Percentiles rank a stretch among this genome's conserved stretches.
Conservation (phyloP, 2,113 vertebrate species). For the human region DNA sequence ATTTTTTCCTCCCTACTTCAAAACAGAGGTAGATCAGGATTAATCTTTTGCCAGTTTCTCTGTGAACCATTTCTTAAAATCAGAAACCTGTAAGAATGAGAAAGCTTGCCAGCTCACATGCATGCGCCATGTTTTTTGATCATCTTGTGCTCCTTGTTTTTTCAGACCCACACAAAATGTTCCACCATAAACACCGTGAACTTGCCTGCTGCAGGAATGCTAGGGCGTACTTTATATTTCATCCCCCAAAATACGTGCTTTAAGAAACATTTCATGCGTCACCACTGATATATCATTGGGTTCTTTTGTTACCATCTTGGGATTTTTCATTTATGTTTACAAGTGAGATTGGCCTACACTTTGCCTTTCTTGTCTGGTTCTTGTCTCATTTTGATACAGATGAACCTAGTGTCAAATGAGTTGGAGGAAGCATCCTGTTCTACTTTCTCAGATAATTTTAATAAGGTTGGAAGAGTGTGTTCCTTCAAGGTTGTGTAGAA, state of each 20-base stretch:
- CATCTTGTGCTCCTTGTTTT: neutral
- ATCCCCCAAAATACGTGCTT: neutral
- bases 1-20: neutral
- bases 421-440: neutral
- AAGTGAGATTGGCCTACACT: neutral
- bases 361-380: neutral
- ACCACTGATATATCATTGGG: neutral
- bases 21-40: neutral
- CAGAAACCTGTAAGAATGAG: neutral
- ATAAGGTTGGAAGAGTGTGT: neutral
- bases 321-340: neutral
- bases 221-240: neutral
- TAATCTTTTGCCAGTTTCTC: neutral
- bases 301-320: neutral
- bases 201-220: neutral
- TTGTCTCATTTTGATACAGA: neutral
- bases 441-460: conserved; percentile 26
- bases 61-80: neutral
- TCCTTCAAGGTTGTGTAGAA: neutral
- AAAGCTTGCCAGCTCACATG: neutral
- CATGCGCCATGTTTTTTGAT: neutral
- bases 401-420: neutral
- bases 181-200: neutral
- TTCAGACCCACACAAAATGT: neutral
- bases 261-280: neutral